Conservation (phyloP, 1,140 invertebrate genomes). For the Luehdorfia chinensis region DNA sequence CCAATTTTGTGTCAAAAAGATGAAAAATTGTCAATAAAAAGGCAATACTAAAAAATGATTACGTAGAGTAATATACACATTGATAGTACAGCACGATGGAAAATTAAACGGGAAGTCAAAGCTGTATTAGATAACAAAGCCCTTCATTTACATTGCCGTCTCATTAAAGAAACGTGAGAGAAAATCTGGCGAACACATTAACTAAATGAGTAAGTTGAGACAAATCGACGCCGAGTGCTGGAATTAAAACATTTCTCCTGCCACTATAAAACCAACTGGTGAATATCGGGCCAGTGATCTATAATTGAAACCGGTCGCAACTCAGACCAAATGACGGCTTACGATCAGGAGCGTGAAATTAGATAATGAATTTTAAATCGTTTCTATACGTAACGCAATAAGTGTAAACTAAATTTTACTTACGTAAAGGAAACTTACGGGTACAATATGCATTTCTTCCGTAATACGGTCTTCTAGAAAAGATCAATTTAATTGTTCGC, state of each 20-base stretch:
- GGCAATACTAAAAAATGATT: slow-evolving; percentile 10
- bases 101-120: slow-evolving; percentile 47
- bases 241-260: slow-evolving; percentile 1
- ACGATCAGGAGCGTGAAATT: slow-evolving; percentile 10
- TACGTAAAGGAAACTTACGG: too few species aligned
- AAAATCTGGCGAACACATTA: background rate
- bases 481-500: too few species aligned
- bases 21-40: too few species aligned
- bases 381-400: slow-evolving; percentile 1
- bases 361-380: slow-evolving; percentile 13
- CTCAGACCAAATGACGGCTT: background rate
- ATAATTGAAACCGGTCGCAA: slow-evolving; percentile 11
- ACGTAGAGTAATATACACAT: slow-evolving; percentile 11
- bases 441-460: too few species aligned
- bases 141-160: slow-evolving; percentile 36
- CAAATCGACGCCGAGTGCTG: background rate
- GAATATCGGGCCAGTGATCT: slow-evolving; percentile 2
- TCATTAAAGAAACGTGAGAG: slow-evolving; percentile 23
- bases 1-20: too few species aligned
- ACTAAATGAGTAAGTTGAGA: background rate
- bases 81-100: slow-evolving; percentile 42
- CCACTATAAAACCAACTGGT: background rate
- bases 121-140: slow-evolving; percentile 36
- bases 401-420: background rate
- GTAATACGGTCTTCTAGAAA: too few species aligned